A percentile compares a stretch with the other conserved stretches of the same genome.
phyloP scores from a whole-genome alignment of 1,140 invertebrate genomes.

The Drosophila cardini region DNA sequence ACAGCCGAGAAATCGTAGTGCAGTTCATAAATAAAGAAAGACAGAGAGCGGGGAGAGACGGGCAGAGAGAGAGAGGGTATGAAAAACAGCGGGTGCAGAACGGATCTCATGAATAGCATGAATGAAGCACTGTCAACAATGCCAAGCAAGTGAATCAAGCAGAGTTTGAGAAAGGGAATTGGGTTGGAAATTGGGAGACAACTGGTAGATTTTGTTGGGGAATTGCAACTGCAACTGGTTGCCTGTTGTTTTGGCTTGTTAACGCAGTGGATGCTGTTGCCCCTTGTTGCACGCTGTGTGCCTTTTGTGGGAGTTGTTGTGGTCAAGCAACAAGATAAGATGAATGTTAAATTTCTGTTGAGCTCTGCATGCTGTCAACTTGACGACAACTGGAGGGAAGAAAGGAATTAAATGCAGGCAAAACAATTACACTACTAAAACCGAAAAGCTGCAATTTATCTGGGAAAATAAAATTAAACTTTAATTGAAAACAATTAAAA shows the following conservation, averaged over 20 bases:
- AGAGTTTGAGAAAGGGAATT: background rate
- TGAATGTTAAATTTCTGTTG: slow-evolving; percentile 50
- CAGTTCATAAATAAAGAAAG: slow-evolving; percentile 76
- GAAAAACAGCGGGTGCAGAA: slow-evolving; percentile 28
- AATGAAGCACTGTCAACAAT: slow-evolving; percentile 80
- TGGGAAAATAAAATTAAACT: background rate
- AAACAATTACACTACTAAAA: background rate
- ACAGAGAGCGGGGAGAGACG: background rate
- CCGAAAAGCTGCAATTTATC: slow-evolving; percentile 17
- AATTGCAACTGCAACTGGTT: slow-evolving; percentile 20
- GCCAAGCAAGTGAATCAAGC: slow-evolving; percentile 37
- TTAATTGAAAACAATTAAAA: slow-evolving; percentile 3
- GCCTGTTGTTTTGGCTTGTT: slow-evolving; percentile 63
- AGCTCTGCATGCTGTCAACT: slow-evolving; percentile 17
- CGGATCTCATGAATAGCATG: slow-evolving; percentile 66
- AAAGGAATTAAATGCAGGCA: background rate
- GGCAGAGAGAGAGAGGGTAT: background rate
- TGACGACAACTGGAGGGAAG: background rate
- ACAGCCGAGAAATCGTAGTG: slow-evolving; percentile 75
- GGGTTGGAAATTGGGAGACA: background rate
- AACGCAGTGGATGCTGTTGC: slow-evolving; percentile 39
- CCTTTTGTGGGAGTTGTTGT: slow-evolving; percentile 30
- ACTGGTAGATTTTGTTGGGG: background rate
- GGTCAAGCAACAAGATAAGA: slow-evolving; percentile 50
- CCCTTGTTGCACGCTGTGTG: background rate